Conservation (phyloP, 1,140 invertebrate species). For the Leptoteleia sp. region DNA sequence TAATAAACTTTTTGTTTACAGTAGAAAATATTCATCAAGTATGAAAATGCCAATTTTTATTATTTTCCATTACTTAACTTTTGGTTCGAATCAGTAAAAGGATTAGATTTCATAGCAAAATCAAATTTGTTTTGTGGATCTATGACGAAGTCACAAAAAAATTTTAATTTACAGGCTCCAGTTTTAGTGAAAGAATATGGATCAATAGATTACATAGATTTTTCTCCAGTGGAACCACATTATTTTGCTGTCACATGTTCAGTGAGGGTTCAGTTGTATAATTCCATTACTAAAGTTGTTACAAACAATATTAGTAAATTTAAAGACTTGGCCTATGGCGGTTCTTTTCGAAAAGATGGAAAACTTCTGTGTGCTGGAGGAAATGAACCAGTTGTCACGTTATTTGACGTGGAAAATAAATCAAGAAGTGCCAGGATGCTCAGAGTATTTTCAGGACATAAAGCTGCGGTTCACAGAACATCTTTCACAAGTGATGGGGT, state of each 20-base stretch:
- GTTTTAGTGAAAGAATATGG: slow-evolving; percentile 96
- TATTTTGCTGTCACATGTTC: slow-evolving; percentile 95
- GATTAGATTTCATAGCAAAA: too few species aligned
- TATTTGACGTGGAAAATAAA: slow-evolving; percentile 88
- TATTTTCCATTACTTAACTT: too few species aligned
- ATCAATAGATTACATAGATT: slow-evolving; percentile 93
- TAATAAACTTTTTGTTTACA: too few species aligned
- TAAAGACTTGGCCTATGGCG: slow-evolving; percentile 92
- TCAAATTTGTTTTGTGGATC: too few species aligned
- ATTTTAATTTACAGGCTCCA: slow-evolving; percentile 86
- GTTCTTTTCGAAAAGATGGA: slow-evolving; percentile 92
- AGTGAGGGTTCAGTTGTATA: slow-evolving; percentile 95
- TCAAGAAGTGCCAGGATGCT: slow-evolving; percentile 86
- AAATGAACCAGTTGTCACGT: slow-evolving; percentile 91
- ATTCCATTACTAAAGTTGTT: slow-evolving; percentile 91
- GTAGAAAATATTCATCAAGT: too few species aligned
- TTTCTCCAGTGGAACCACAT: slow-evolving; percentile 92
- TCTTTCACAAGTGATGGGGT: slow-evolving; percentile 90
- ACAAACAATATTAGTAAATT: slow-evolving; percentile 93
- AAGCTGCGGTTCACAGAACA: slow-evolving; percentile 88
- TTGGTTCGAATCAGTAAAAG: too few species aligned
- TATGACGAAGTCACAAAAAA: too few species aligned
- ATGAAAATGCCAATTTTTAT: too few species aligned
- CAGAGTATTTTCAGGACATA: slow-evolving; percentile 82
- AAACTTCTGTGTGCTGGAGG: slow-evolving; percentile 91